Base-by-base conservation (phyloP, 2,888 invertebrate species). In the Iphiclides podalirius region DNA sequence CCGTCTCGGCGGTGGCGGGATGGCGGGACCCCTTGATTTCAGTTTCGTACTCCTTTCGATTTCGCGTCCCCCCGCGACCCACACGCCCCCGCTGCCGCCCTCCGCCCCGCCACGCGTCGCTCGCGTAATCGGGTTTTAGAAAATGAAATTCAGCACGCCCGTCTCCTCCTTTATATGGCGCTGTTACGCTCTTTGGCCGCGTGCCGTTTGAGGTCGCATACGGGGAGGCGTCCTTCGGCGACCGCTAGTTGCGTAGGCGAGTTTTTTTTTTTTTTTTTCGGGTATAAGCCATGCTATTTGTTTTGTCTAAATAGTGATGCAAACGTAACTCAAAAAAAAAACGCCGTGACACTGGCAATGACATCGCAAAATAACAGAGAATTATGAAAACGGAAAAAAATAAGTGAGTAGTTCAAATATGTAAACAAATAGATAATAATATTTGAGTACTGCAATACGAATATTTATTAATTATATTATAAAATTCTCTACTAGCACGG, bases 1-100 rank as follows among this genome's bases (percentile, higher is more conserved):
- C 84, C 78, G 79, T 83, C 83, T 84, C 81, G 53, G 42, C 63
- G 57, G 70, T 71, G 66, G 66, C 79, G 79, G 87, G 83, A 79
- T 85, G 86, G 85, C 87, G 87, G 87, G 80, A 83, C 72, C 69
- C 83, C 87, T 88, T 85, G 79, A 75, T 87, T 87, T 85, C 86
- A 76, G 74, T 80, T 79, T 77, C 73, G 77, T 71, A 73, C 67
- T 73, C 80, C 85, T 86, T 85, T 86, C 86, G 80, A 70, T 86
- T 86, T 85, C 85, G 73, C 70, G 75, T 70, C 72, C 75, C 63
- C 55, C 79, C 80, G 81, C 79, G 74, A 71, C 75, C 72, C 4
- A 20, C 20, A 20, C 20, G 20, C 6, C 20, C 3, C 20, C 4
- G n/a, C n/a, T n/a, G n/a, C n/a, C 80, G 84, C 82, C 79, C 79